Base-by-base conservation (phyloP, 2,888 invertebrate species). In the Barypeithes pellucidus region DNA sequence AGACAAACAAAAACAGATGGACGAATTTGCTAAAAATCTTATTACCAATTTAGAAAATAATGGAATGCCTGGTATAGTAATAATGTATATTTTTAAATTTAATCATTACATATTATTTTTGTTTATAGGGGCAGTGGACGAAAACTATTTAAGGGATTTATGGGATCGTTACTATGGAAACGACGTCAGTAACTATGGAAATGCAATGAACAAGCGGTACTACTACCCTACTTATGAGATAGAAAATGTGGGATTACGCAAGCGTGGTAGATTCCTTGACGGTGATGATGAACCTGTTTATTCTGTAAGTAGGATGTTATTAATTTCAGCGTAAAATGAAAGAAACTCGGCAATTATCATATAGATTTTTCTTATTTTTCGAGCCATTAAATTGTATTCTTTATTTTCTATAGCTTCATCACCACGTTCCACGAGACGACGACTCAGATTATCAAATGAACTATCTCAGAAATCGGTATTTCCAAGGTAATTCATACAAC, bases 81-180 rank as follows among this genome's bases (percentile, higher is more conserved):
- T 36, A 43, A 29, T 5, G 29, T 1, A 14, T 45, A 2, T 12
- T 39, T 39, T 3, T n/a, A 12, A 39, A 12, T 9, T 39, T 39
- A 39, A 12, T 29, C 2, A 29, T 29, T 5, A 4, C 2, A n/a
- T n/a, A n/a, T 57, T 24, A 20, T 47, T 36, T 24, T 29, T 7
- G 18, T 7, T 62, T 72, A 22, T 57, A 73, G 74, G 63, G 39
- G 67, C 52, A 8, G 70, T 76, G 29, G 77, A 79, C 60, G 79
- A 78, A 47, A 77, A 45, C 65, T 90, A 90, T 78, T 87, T 91
- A 54, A 87, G 88, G 66, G 87, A 89, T 76, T 84, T 90, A 9
- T 90, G 89, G 88, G 88, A 88, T 80, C 88, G 75, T 85, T 86
- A 76, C 74, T 78, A 74, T 73, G 81, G 76, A 77, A 84, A 69